Conservation (phyloP, 2,113 vertebrate genomes). For the Laticauda colubrina region DNA sequence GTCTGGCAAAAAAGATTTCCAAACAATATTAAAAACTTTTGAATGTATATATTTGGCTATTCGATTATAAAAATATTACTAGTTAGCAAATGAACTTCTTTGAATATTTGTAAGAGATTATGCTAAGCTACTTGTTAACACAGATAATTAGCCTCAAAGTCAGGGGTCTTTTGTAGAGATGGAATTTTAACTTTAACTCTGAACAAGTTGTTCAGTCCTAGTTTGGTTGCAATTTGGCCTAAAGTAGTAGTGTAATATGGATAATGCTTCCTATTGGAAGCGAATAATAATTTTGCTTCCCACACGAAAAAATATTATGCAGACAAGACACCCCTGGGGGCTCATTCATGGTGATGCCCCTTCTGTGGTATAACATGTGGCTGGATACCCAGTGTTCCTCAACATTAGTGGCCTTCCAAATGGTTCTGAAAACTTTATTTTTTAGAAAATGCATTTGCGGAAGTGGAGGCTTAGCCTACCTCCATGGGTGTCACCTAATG, state of each 20-base stretch:
- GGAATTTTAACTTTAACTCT: not conserved
- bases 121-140: not conserved
- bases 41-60: not conserved
- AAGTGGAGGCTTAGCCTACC: not conserved
- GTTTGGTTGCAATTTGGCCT: not conserved
- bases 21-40: conserved; percentile 6
- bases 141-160: not conserved
- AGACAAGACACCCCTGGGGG: not conserved
- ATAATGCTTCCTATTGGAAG: not conserved
- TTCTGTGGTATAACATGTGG: not conserved
- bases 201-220: not conserved
- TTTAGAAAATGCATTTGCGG: not conserved
- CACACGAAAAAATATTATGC: not conserved
- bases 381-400: not conserved
- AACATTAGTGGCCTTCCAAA: not conserved
- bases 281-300: not conserved
- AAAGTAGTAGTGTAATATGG: not conserved
- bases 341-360: not conserved
- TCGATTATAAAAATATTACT: not conserved
- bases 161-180: not conserved
- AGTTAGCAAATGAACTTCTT: not conserved
- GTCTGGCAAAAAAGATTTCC: conserved; percentile 3
- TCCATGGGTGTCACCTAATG: not conserved
- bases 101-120: not conserved
- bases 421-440: not conserved